Evolutionary conservation across 2,888 invertebrate species (phyloP).

Genomic region (Acleris cristana): DNA sequence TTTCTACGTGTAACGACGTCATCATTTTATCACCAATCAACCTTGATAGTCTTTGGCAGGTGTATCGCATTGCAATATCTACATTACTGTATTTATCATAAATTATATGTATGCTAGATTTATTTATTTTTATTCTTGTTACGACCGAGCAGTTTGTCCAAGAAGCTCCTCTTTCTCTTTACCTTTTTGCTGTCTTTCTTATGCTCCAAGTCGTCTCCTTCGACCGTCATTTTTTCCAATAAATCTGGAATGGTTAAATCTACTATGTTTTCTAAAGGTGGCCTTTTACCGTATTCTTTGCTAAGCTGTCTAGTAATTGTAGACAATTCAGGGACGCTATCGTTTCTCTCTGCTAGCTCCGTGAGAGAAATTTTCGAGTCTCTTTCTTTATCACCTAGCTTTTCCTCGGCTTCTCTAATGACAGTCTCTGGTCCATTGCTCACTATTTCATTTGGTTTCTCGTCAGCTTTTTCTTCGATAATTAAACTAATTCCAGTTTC

Average conservation of each 20-base stretch:
- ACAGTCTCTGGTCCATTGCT: slow-evolving; percentile 60
- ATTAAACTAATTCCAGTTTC: slow-evolving; percentile 45
- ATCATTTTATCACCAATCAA: slow-evolving; percentile 56
- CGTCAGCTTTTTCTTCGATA: slow-evolving; percentile 40
- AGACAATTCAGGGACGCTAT: slow-evolving; percentile 69
- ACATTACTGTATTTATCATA: slow-evolving; percentile 53
- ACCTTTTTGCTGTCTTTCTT: slow-evolving; percentile 67
- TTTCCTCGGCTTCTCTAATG: slow-evolving; percentile 45
- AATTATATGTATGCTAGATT: slow-evolving; percentile 40
- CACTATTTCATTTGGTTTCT: slow-evolving; percentile 48
- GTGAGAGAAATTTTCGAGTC: slow-evolving; percentile 63
- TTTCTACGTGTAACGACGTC: slow-evolving; percentile 57
- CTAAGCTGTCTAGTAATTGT: slow-evolving; percentile 63
- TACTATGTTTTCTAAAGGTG: slow-evolving; percentile 55
- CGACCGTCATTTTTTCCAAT: slow-evolving; percentile 70
- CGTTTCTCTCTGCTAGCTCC: slow-evolving; percentile 71
- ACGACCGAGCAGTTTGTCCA: slow-evolving; percentile 76
- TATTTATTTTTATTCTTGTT: slow-evolving; percentile 63
- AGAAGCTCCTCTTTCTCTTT: slow-evolving; percentile 77
- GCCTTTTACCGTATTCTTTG: slow-evolving; percentile 61
- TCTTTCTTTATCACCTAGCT: slow-evolving; percentile 48
- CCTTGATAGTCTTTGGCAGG: slow-evolving; percentile 76
- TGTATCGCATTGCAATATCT: slow-evolving; percentile 56
- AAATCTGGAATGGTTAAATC: slow-evolving; percentile 74
- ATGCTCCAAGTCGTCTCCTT: slow-evolving; percentile 66